Conservation (phyloP, 2,113 vertebrate genomes). For the Neolamprologus sp. region DNA sequence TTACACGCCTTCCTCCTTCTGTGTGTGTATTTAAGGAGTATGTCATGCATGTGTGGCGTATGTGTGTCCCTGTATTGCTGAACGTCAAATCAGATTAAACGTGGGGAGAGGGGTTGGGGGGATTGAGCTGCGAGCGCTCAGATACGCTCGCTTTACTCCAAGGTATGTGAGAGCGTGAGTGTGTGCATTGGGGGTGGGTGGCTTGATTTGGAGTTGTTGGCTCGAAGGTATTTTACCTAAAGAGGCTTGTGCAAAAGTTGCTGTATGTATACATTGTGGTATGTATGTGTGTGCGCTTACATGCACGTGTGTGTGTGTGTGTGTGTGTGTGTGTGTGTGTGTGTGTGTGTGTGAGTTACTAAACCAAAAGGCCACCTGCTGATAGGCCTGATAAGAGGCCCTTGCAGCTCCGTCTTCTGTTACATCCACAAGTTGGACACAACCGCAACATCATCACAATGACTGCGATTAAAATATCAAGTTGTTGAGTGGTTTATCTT, state of each 20-base stretch:
- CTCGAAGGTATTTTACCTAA: constrained; percentile 47
- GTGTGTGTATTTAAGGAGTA: not conserved
- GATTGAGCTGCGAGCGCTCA: constrained; percentile 16
- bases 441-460: constrained; percentile 7
- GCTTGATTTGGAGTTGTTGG: constrained; percentile 1
- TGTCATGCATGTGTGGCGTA: not conserved
- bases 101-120: not conserved
- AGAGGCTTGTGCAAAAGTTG: constrained; percentile 10
- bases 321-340: not conserved
- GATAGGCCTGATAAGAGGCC: constrained; percentile 50
- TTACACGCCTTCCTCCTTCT: not conserved
- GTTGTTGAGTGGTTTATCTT: constrained; percentile 13
- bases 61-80: constrained; percentile 10
- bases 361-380: constrained; percentile 47
- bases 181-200: not conserved
- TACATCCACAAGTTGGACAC: constrained; percentile 28
- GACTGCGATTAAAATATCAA: constrained; percentile 3
- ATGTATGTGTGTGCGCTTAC: not conserved
- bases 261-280: not conserved
- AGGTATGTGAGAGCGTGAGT: constrained; percentile 35
- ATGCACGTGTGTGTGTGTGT: not conserved
- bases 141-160: constrained; percentile 44
- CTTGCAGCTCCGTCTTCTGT: not conserved
- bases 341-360: not conserved
- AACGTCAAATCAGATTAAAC: constrained; percentile 51